These are phyloP conservation scores for Parus major DNA, from an alignment of 2,113 vertebrate genomes.

Conservation along the genomic window DNA sequence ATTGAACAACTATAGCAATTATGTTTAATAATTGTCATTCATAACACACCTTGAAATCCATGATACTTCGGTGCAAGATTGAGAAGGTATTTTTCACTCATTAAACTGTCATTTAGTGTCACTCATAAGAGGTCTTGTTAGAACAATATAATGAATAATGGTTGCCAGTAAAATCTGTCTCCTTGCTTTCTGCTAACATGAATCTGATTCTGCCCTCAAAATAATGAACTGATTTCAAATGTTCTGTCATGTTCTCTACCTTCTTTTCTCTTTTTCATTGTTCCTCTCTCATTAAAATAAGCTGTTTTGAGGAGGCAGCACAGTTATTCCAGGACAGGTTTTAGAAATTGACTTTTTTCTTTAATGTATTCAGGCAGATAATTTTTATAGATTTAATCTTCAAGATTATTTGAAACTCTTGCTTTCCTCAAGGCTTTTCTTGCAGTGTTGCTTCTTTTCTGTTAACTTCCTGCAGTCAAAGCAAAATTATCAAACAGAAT, in stretches of 20 bases:
- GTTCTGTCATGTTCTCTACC: neutral
- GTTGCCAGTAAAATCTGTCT: neutral
- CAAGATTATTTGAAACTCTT: neutral
- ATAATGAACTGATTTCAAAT: neutral
- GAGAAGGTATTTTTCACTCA: neutral
- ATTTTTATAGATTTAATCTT: neutral
- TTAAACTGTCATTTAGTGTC: neutral
- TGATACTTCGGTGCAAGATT: neutral
- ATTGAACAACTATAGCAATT: neutral
- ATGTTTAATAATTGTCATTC: neutral
- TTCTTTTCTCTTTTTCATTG: neutral
- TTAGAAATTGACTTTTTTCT: neutral
- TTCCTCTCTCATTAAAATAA: neutral
- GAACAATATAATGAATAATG: neutral
- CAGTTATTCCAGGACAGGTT: neutral
- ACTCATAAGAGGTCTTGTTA: neutral
- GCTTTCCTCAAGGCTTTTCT: neutral
- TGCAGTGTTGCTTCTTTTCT: neutral
- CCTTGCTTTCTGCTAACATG: neutral
- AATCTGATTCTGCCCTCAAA: neutral
- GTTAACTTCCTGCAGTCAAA: neutral
- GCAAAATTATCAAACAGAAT: neutral
- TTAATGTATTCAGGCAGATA: neutral
- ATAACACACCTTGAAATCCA: neutral
- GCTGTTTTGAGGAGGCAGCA: neutral